Conservation (phyloP, 2,797 vertebrate species). For the Acanthis flammea region DNA sequence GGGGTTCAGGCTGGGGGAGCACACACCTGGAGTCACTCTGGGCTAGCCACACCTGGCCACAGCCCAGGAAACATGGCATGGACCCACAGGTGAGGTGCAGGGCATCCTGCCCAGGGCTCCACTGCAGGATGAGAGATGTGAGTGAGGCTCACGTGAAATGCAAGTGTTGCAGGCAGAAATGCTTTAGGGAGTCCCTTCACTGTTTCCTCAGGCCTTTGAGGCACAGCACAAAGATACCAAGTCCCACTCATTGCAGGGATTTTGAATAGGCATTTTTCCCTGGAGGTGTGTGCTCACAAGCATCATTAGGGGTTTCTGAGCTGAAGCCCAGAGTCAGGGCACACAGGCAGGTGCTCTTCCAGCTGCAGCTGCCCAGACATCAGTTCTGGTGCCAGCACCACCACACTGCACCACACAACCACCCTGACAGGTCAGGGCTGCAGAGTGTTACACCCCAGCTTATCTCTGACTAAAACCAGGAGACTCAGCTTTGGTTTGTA, state of each 20-base stretch:
- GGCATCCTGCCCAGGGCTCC: background rate
- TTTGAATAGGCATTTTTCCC: background rate
- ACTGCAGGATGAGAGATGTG: background rate
- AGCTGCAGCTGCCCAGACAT: background rate
- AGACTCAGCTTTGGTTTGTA: background rate
- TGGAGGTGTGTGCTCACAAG: background rate
- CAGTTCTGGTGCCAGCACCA: background rate
- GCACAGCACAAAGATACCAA: background rate
- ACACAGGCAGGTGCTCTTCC: no score
- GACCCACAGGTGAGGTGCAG: background rate
- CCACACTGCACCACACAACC: background rate
- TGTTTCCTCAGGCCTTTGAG: background rate
- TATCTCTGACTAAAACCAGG: background rate
- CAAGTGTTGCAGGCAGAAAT: background rate
- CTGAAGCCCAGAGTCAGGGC: background rate
- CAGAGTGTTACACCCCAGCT: background rate
- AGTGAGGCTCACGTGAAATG: background rate
- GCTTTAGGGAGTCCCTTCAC: background rate
- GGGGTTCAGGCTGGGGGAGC: background rate
- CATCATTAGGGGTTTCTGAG: background rate
- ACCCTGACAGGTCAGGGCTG: background rate
- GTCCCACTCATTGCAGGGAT: background rate
- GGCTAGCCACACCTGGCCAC: background rate
- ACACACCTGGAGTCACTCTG: no score
- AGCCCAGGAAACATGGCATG: fast-evolving